Base-by-base conservation (phyloP, 2,888 invertebrate genomes). In the Caenorhabditis macrosperma region DNA sequence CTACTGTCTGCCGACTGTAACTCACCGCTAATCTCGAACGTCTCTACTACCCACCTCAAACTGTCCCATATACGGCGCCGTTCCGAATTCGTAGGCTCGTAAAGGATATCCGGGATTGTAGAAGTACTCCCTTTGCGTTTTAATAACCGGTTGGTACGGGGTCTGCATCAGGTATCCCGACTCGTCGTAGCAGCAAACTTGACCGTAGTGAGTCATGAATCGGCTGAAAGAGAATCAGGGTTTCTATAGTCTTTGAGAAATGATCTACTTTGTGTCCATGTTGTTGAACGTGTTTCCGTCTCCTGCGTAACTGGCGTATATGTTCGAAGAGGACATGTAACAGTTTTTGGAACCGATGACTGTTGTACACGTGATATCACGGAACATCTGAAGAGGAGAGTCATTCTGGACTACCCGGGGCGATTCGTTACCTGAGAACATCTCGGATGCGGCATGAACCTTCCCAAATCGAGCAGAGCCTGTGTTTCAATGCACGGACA, bases 181-280 rank as follows among this genome's bases (percentile, higher is more conserved):
- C 90, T 95, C 95, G 91, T 97, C 96, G 91, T 98, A 99, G 91
- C 98, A 99, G 89, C 98, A 99, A 90, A 97, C 96, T 90, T 97
- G 97, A 66, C 97, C 97, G 75, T 90, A 89, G 66, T 87, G 88
- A 0, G 92, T 90, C 80, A 87, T 86, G 83, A 86, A 89, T 6
- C 85, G 85, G 17, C 88, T 89, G 81, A 48, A 85, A 81, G 26
- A 52, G 7, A 26, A 12, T n/a, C 10, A 12, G 44, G 4, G 9
- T 1, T 22, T 15, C 6, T 48, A 35, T 10, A 48, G 10, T n/a
- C n/a, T n/a, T n/a, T 38, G 30, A 41, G 28, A 46, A 28, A 7
- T 10, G 44, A 44, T 80, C 67, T 33, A 85, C 85, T 78, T 76
- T 9, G 84, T 82, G 30, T 84, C 77, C 67, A 38, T 30, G 48